Base-by-base conservation (phyloP, 2,888 invertebrate genomes). In the Galerucella nymphaeae region DNA sequence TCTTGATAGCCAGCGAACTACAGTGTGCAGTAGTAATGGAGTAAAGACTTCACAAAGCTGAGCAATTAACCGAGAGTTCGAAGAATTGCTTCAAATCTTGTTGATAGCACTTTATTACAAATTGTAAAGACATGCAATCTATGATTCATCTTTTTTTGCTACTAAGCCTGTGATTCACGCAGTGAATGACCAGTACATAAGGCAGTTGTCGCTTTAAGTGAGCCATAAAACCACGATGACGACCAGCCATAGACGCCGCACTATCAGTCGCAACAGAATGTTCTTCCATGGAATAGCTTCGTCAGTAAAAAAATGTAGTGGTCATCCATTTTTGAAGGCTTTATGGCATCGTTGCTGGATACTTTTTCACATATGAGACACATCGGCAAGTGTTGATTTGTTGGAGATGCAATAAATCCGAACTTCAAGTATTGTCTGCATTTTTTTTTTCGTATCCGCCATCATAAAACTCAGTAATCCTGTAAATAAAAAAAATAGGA, bases 131-230 rank as follows among this genome's bases (percentile, higher is more conserved):
- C 55, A 50, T 59, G 61, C 59, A 62, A 59, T 58, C 61, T 42
- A 59, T 16, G 38, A 45, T 62, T 68, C 61, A 68, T n/a, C 13
- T 61, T 68, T 61, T n/a, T 68, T 68, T 50, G 68, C 68, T 45
- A 68, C 68, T 59, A 68, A 59, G 61, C 14, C 61, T 23, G 23
- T 68, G 68, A 48, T 62, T 68, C n/a, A 68, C 68, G 48, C 59
- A 68, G 20, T 61, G 50, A 42, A 68, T 59, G 11, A 55, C 68
- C 48, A 48, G 23, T 61, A 68, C 68, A 14, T 20, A 30, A 45
- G 59, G 42, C 30, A 68, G n/a, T 53, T 59, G 30, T 50, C 48
- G 23, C 58, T 68, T 68, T 45, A 61, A 41, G 30, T 59, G 48
- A 18, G 45, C 48, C 50, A 68, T 68, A 68, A 68, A 68, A 30